phyloP scores from a whole-genome alignment of 1,140 invertebrate genomes.

The Cephus cinctus region DNA sequence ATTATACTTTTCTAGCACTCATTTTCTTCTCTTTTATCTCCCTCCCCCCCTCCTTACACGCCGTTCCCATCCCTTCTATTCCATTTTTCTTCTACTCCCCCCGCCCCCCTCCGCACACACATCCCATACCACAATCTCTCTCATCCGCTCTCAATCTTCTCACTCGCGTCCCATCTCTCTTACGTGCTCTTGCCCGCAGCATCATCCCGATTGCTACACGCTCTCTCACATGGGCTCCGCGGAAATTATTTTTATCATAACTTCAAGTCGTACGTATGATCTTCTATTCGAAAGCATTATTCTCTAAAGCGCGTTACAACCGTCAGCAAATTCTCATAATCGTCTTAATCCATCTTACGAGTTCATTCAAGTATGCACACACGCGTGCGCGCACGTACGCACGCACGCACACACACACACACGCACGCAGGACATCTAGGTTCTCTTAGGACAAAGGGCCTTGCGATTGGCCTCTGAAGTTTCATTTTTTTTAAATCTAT shows the following conservation, averaged over 20 bases:
- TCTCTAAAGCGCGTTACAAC: background rate
- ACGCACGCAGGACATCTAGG: background rate
- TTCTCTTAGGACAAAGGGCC: constrained; percentile 5
- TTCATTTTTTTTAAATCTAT: constrained; percentile 26
- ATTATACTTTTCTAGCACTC: too few relatives aligned
- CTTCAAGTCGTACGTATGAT: constrained; percentile 5
- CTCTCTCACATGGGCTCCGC: constrained; percentile 24
- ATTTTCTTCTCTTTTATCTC: background rate
- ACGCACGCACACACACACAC: too few relatives aligned
- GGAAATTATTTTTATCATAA: constrained; percentile 32
- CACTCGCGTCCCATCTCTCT: constrained; percentile 11
- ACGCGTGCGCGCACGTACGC: too few relatives aligned
- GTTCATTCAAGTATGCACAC: too few relatives aligned
- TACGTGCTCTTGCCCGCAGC: too few relatives aligned
- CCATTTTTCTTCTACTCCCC: constrained; percentile 10
- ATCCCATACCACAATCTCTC: constrained; percentile 10
- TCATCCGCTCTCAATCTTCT: constrained; percentile 7
- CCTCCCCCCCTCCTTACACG: too few relatives aligned
- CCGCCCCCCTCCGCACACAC: constrained; percentile 2
- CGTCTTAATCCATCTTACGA: too few relatives aligned
- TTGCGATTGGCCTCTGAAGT: background rate
- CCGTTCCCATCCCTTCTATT: too few relatives aligned
- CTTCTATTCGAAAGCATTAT: background rate
- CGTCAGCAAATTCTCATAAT: too few relatives aligned
- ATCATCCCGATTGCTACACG: constrained; percentile 18